Evolutionary conservation across 2,113 vertebrate species (phyloP).

Genomic region (Tichodroma muraria): DNA sequence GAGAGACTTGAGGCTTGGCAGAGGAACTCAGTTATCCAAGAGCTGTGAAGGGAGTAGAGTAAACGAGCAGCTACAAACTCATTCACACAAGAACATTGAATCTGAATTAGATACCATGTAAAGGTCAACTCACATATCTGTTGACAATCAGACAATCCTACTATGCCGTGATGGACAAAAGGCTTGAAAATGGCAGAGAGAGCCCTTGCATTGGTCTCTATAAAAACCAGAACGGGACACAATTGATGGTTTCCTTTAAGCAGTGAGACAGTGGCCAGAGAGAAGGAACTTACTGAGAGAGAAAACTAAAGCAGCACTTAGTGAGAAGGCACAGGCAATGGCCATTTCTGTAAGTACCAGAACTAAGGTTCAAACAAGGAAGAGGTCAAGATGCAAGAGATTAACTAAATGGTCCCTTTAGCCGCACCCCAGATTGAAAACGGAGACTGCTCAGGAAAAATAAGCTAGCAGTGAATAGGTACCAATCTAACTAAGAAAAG

Average conservation of each 20-base stretch:
- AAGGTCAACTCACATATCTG: not conserved
- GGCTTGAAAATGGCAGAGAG: not conserved
- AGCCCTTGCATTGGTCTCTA: not conserved
- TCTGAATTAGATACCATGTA: not conserved
- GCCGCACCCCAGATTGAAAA: not conserved
- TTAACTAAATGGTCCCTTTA: not conserved
- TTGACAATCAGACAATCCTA: not conserved
- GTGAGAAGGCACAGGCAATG: not conserved
- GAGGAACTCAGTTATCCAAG: not conserved
- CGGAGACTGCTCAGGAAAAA: not conserved
- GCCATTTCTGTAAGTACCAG: not conserved
- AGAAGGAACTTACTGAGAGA: not conserved
- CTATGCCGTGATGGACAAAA: rapidly evolving
- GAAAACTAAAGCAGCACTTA: not conserved
- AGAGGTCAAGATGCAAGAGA: not conserved
- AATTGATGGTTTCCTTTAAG: not conserved
- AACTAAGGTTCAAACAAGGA: not conserved
- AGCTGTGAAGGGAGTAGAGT: not conserved
- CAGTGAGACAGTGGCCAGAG: not conserved
- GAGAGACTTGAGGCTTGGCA: not conserved
- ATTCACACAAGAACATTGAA: not conserved
- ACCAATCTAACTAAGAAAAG: not conserved
- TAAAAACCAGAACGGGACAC: not conserved
- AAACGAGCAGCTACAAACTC: not conserved
- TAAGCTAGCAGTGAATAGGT: not conserved